phyloP scores from a whole-genome alignment of 1,140 invertebrate genomes.

The Eciton burchellii region DNA sequence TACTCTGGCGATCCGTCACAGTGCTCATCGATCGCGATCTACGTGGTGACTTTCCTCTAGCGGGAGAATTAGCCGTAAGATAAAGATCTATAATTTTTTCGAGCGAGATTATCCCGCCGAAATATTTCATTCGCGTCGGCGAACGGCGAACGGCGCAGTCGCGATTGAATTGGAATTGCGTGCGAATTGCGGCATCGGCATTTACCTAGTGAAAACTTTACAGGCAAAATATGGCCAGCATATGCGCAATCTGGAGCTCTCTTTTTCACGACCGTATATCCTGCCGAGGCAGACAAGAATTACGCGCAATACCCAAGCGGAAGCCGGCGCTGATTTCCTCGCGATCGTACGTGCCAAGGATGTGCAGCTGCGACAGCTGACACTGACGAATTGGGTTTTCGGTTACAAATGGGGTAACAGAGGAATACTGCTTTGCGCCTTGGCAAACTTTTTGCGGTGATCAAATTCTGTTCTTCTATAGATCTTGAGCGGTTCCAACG shows the following conservation, averaged over 20 bases:
- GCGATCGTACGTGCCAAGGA: constrained; percentile 73
- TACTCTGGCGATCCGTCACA: constrained; percentile 83
- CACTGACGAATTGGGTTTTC: constrained; percentile 82
- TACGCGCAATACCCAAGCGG: constrained; percentile 74
- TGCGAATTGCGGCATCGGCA: not conserved
- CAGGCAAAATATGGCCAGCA: constrained; percentile 82
- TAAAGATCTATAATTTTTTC: not conserved
- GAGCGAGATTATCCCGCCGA: not conserved
- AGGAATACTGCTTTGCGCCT: constrained; percentile 77
- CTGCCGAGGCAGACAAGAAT: constrained; percentile 73
- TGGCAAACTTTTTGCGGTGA: constrained; percentile 81
- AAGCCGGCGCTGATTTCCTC: constrained; percentile 79
- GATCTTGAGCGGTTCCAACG: not conserved
- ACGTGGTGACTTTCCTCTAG: constrained; percentile 75
- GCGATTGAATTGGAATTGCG: too few relatives aligned
- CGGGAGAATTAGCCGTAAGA: constrained; percentile 78
- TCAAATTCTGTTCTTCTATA: not conserved
- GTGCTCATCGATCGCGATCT: constrained; percentile 82
- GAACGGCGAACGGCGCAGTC: too few relatives aligned
- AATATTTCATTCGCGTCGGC: too few relatives aligned
- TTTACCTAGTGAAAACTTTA: not conserved
- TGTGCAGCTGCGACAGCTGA: constrained; percentile 79
- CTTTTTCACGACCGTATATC: constrained; percentile 81
- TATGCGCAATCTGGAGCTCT: constrained; percentile 80
- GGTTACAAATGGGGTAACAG: constrained; percentile 81